These are phyloP conservation scores for Pithys albifrons DNA, from an alignment of 2,113 vertebrate genomes.

Conservation along the genomic window DNA sequence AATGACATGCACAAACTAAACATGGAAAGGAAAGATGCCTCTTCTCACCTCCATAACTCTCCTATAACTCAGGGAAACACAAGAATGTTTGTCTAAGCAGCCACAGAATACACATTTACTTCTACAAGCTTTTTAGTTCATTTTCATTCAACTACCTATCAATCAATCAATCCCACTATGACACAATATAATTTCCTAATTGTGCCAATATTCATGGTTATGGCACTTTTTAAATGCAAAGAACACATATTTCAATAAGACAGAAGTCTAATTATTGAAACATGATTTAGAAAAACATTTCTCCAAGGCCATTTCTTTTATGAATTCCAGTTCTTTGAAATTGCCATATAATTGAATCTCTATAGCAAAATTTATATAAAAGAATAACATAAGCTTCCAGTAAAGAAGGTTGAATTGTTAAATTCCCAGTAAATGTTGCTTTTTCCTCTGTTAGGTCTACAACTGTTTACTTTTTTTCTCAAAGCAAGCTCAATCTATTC, in stretches of 20 bases:
- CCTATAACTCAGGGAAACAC: neutral
- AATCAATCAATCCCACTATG: slow-evolving; percentile 71
- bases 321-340: slow-evolving; percentile 59
- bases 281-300: slow-evolving; percentile 68
- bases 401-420: slow-evolving; percentile 49
- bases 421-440: slow-evolving; percentile 30
- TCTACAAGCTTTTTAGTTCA: slow-evolving; percentile 63
- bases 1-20: neutral
- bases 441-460: slow-evolving; percentile 11
- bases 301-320: slow-evolving; percentile 61
- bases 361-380: slow-evolving; percentile 55
- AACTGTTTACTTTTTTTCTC: neutral
- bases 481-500: neutral
- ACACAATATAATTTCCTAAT: slow-evolving; percentile 80
- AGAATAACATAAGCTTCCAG: slow-evolving; percentile 44
- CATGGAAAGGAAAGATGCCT: neutral
- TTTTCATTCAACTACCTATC: slow-evolving; percentile 77
- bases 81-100: neutral
- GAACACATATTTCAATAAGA: slow-evolving; percentile 68
- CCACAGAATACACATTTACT: slow-evolving; percentile 37
- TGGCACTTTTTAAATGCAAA: slow-evolving; percentile 71
- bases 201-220: slow-evolving; percentile 75
- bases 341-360: slow-evolving; percentile 56
- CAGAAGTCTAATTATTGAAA: slow-evolving; percentile 84
- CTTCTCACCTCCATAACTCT: neutral